Evolutionary conservation across 1,140 invertebrate genomes (phyloP), one percentile per base, ranked within the genome.

Genomic region (Mactra quadrangularis): DNA sequence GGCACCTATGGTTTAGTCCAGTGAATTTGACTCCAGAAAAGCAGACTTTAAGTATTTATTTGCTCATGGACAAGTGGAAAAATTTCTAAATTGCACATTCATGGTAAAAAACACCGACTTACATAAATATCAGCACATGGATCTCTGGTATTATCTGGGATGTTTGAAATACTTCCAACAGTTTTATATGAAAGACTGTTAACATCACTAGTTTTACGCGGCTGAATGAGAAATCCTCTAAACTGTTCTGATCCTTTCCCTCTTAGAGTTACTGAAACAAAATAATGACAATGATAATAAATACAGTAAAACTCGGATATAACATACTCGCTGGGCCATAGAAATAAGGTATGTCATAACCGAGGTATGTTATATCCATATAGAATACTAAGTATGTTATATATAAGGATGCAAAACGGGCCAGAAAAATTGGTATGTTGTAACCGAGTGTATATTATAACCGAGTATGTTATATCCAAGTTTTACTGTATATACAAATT

Each of bases 221-320:
- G 33, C 50, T 78, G 29, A 38, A 78, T 66, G 17, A 78, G n/a
- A 45, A 78, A 78, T 17, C 76, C 76, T 68, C 38, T 33, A 45
- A 78, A 78, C 29, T 45, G 33, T 0, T 22, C 0, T 19, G 17
- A n/a, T 9, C 22, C 33, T 29, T 4, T 45, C 6, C 76, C 76
- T 41, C 25, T 25, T 27, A 78, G 31, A 33, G 76, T 78, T 15
- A 78, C 76, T 78, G 27, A 17, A 75, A 75, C 0, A 75, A 33
- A 45, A 33, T 7, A 72, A 7, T 29, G 31, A 29, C 27, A 27
- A 27, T 3, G 22, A 9, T 59, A 29, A 53, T 4, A 22, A 4
- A n/a, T 7, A 53, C 19, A 7, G 19, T 17, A 53, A 17, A 17
- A 53, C 17, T 6, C 25, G 4, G n/a, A n/a, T n/a, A n/a, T n/a